Conservation (phyloP, 2,797 vertebrate genomes). For the Picus viridis region DNA sequence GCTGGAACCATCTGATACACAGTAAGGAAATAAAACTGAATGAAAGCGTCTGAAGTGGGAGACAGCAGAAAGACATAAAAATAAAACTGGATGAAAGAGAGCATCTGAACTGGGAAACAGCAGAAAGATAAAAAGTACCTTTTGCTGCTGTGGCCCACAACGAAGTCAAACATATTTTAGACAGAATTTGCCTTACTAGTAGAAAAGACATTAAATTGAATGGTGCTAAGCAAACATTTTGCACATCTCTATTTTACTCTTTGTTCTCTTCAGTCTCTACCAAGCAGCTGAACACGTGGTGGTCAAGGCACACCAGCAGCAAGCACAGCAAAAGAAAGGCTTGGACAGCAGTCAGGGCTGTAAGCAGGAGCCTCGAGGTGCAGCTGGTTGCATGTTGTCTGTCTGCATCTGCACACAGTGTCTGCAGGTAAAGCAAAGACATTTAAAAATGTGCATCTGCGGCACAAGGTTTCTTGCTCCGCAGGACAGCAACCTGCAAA, state of each 20-base stretch:
- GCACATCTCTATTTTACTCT: not conserved
- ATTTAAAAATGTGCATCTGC: not conserved
- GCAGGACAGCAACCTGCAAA: not conserved
- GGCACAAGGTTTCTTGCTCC: not conserved
- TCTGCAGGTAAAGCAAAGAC: not conserved
- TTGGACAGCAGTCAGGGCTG: not conserved
- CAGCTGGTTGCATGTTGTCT: not conserved
- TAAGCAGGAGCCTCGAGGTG: not conserved
- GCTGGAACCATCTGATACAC: not conserved
- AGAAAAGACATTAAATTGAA: not conserved
- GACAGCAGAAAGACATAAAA: not conserved
- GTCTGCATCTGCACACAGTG: not conserved
- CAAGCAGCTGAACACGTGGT: fast-evolving
- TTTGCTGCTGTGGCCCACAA: not conserved
- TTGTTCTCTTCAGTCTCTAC: not conserved
- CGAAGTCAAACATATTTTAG: not conserved
- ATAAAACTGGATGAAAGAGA: not conserved
- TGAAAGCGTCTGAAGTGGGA: not conserved
- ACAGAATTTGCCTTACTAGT: not conserved
- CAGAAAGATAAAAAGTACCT: not conserved
- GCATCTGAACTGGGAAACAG: not conserved
- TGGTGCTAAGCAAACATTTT: not conserved
- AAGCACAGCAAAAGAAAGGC: not conserved
- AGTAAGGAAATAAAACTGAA: not conserved
- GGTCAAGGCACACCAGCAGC: not conserved